Evolutionary conservation across 2,797 vertebrate species (phyloP), one percentile per base, ranked within the genome.

Genomic region (Sebastes steindachneri): DNA sequence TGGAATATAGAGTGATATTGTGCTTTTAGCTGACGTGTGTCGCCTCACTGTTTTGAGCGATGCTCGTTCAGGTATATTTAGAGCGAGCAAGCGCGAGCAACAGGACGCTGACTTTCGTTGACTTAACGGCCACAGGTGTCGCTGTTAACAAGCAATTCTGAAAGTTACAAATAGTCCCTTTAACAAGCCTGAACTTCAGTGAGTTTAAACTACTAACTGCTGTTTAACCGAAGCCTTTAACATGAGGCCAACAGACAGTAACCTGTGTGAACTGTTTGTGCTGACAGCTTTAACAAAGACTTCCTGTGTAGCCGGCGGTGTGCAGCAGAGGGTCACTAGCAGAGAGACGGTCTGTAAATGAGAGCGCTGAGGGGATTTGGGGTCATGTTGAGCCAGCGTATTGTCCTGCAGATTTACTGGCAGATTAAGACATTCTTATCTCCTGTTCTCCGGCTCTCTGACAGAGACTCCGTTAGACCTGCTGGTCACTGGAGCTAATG

Each of bases 341-440:
- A 37, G 67, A 48, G 5, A 55, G 86, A 59, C 53, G 54, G 59
- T 29, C 65, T 10, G 77, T 71, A 23, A 73, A 67, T 67, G 75
- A 25, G 79, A 54, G 79, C 79, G 41, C 86, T 71, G 73, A 80
- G 33, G 60, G 86, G 88, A 80, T 89, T 89, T 83, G 77, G 86
- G 69, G 41, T 92, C 82, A 77, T 88, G 87, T 79, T 17, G 87
- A 89, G 86, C 41, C 35, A 63, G 37, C 35, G 67, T 80, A 79
- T 88, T 88, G 88, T 90, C 75, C 85, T 41, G 68, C 11, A 87
- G 92, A 75, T 80, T 90, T 87, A 85, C 62, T 1, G 70, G 68
- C 67, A 80, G 87, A 93, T 92, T 89, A 91, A 85, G 69, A 14
- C 82, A 48, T 83, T 88, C 89, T 89, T 77, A 90, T 89, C 84